A percentile compares a stretch with the other conserved stretches of the same genome.
Conservation (phyloP, 1,140 invertebrate species). For the Sycophaga agraensis region DNA sequence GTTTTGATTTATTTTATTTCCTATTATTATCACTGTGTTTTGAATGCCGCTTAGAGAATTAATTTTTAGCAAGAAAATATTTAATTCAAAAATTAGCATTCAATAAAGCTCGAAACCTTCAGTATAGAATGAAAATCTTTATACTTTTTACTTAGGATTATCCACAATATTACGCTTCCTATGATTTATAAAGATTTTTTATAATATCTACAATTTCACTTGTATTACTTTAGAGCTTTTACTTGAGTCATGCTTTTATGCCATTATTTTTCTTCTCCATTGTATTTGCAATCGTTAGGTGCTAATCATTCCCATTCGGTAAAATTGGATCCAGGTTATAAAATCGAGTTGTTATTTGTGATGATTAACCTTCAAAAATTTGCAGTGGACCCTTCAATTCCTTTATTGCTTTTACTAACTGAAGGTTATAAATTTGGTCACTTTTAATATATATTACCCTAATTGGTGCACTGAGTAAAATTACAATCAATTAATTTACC, state of each 20-base stretch:
- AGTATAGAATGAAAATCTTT: constrained; percentile 3
- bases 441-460: too few relatives aligned
- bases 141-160: neutral
- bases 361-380: constrained; percentile 1
- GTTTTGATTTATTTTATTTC: neutral
- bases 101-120: neutral
- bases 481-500: too few relatives aligned
- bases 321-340: neutral
- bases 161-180: neutral
- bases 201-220: neutral
- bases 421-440: neutral
- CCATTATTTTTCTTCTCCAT: neutral
- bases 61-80: constrained; percentile 25
- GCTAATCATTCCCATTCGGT: constrained; percentile 7
- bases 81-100: neutral
- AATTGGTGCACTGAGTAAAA: too few relatives aligned
- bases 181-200: neutral
- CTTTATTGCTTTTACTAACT: constrained; percentile 15
- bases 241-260: constrained; percentile 4
- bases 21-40: constrained; percentile 35
- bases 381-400: constrained; percentile 3
- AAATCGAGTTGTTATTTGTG: constrained; percentile 1
- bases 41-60: constrained; percentile 55
- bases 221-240: neutral
- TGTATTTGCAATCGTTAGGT: neutral